A percentile compares a stretch with the other conserved stretches of the same genome.
Evolutionary conservation across 2,113 vertebrate species (phyloP).

Genomic region (Megaceryle torquata): DNA sequence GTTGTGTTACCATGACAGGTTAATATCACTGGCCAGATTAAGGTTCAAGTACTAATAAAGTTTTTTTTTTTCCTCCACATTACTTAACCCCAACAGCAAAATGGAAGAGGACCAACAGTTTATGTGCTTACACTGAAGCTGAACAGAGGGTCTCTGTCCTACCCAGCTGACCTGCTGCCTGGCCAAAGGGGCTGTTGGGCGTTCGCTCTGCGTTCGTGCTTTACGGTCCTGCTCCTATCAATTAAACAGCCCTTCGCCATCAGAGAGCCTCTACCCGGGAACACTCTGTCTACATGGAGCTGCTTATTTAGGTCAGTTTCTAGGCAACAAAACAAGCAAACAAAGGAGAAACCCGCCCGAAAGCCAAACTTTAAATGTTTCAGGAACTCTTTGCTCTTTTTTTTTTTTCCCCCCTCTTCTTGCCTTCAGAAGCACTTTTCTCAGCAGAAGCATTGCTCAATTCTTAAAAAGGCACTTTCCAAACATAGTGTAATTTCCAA

Average conservation of each 20-base stretch:
- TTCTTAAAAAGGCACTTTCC: neutral
- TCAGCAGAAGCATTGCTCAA: neutral
- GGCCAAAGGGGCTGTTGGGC: neutral
- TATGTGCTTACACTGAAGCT: neutral
- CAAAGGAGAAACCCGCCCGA: neutral
- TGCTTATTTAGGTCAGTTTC: conserved; percentile 26
- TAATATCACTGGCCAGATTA: neutral
- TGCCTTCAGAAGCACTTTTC: neutral
- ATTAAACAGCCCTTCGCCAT: neutral
- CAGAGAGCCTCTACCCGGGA: neutral
- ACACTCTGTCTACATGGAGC: neutral
- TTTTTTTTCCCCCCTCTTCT: neutral
- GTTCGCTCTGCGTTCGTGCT: fast-evolving
- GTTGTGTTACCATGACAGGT: neutral
- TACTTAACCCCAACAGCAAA: neutral
- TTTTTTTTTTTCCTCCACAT: neutral
- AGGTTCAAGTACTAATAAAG: neutral
- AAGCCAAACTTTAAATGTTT: conserved; percentile 33
- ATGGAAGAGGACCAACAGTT: neutral
- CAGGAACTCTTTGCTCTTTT: neutral
- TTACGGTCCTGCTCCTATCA: neutral
- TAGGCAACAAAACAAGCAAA: conserved; percentile 58
- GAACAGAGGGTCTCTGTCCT: neutral
- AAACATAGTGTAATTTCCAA: neutral
- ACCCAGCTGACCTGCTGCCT: neutral